Percentiles rank a stretch among this genome's conserved stretches.
Conservation (phyloP, 2,888 invertebrate genomes). For the Blastobasis lacticolella region DNA sequence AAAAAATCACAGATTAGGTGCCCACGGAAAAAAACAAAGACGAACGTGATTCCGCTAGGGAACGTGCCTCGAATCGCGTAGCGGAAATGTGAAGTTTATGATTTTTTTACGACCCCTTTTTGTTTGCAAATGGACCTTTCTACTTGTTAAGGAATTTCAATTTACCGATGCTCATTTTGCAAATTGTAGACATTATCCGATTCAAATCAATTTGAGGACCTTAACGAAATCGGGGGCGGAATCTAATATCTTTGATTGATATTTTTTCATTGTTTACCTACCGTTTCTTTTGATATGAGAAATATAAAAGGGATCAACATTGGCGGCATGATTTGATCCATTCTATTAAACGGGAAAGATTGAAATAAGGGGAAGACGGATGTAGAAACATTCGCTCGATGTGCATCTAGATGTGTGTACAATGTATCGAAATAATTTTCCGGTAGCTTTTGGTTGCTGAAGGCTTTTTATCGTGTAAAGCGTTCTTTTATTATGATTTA, state of each 20-base stretch:
- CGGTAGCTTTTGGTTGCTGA: background rate
- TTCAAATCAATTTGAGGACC: background rate
- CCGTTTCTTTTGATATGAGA: too few species aligned
- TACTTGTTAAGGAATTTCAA: constrained; percentile 22
- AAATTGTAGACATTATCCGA: background rate
- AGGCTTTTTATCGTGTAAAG: constrained; percentile 1
- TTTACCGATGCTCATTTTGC: constrained; percentile 14
- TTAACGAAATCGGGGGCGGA: too few species aligned
- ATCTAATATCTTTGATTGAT: too few species aligned
- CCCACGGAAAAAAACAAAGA: constrained; percentile 45
- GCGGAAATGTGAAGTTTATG: constrained; percentile 39
- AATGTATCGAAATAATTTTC: background rate
- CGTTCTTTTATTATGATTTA: constrained; percentile 8
- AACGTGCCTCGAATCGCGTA: constrained; percentile 44
- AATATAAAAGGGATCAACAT: too few species aligned
- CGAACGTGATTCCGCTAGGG: constrained; percentile 37
- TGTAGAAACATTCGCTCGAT: background rate
- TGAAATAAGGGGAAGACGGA: background rate
- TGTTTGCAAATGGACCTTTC: constrained; percentile 22
- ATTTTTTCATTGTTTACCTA: too few species aligned
- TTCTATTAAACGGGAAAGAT: too few species aligned
- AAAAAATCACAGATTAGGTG: constrained; percentile 46
- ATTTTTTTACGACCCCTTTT: constrained; percentile 39
- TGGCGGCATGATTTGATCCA: too few species aligned
- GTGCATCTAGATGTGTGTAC: background rate